A percentile compares a stretch with the other conserved stretches of the same genome.
These are phyloP conservation scores for Aulostomus chinensis DNA, from an alignment of 2,797 vertebrate species.

Conservation along the genomic window DNA sequence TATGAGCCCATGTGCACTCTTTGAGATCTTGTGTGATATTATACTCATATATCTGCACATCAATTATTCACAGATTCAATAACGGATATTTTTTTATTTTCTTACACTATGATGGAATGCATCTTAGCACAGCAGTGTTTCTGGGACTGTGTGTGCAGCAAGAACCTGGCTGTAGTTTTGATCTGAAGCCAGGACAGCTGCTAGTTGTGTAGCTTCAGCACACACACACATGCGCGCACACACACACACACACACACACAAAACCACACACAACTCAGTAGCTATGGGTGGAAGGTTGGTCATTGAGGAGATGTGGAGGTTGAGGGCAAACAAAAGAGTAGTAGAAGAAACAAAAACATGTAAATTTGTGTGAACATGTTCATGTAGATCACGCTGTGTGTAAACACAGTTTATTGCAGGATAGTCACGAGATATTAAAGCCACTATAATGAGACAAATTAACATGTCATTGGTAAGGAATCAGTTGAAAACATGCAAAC, in stretches of 20 bases:
- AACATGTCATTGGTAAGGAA: no score
- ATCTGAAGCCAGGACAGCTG: slow-evolving; percentile 21
- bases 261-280: background rate
- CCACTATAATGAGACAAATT: no score
- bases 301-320: slow-evolving; percentile 10
- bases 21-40: slow-evolving; percentile 4
- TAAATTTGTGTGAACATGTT: no score
- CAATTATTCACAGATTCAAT: slow-evolving; percentile 65
- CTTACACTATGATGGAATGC: slow-evolving; percentile 66
- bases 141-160: slow-evolving; percentile 13
- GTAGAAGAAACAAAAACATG: no score
- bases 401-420: no score
- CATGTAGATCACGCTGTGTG: no score
- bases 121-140: slow-evolving; percentile 36
- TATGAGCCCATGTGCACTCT: background rate
- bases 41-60: slow-evolving; percentile 29
- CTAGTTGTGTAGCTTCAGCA: slow-evolving; percentile 4
- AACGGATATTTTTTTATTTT: slow-evolving; percentile 67
- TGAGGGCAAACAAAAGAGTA: no score
- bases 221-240: slow-evolving; percentile 12
- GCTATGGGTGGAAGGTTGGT: no score
- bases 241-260: slow-evolving; percentile 13
- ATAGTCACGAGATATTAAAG: no score
- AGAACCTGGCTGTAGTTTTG: slow-evolving; percentile 1
- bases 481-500: no score